A percentile compares a stretch with the other conserved stretches of the same genome.
These are phyloP conservation scores for Orestias chungarensis DNA, from an alignment of 2,797 vertebrate species.

Conservation along the genomic window DNA sequence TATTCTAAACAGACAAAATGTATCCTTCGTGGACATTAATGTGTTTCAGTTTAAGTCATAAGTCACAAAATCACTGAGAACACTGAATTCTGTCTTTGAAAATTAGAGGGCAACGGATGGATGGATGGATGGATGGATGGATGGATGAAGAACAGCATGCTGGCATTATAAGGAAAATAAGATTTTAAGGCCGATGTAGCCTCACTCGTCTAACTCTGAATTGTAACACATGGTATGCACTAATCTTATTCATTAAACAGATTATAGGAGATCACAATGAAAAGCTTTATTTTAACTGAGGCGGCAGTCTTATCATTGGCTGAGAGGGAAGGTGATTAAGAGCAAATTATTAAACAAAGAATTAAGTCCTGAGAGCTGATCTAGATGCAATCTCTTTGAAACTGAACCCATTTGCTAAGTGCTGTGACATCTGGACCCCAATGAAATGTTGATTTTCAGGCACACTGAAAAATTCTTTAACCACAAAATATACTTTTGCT, in stretches of 20 bases:
- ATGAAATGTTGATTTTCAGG: background rate
- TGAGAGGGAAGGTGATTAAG: constrained; percentile 52
- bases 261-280: constrained; percentile 63
- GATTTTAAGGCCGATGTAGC: constrained; percentile 47
- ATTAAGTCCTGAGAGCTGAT: constrained; percentile 54
- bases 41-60: too few relatives aligned
- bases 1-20: too few relatives aligned
- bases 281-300: constrained; percentile 49
- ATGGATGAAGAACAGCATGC: background rate
- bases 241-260: constrained; percentile 76
- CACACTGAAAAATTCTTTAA: background rate
- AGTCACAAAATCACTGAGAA: too few relatives aligned
- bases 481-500: background rate
- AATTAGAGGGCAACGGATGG: background rate
- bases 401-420: constrained; percentile 53
- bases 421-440: constrained; percentile 40
- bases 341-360: constrained; percentile 71
- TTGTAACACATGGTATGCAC: constrained; percentile 53
- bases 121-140: constrained; percentile 7
- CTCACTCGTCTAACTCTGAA: constrained; percentile 44
- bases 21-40: too few relatives aligned
- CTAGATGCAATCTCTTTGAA: constrained; percentile 63
- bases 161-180: constrained; percentile 16
- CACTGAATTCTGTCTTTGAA: too few relatives aligned
- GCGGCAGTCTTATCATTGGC: constrained; percentile 57